Evolutionary conservation across 2,797 vertebrate species (phyloP), one percentile per base, ranked within the genome.

Genomic region (Rhynchonycteris naso): DNA sequence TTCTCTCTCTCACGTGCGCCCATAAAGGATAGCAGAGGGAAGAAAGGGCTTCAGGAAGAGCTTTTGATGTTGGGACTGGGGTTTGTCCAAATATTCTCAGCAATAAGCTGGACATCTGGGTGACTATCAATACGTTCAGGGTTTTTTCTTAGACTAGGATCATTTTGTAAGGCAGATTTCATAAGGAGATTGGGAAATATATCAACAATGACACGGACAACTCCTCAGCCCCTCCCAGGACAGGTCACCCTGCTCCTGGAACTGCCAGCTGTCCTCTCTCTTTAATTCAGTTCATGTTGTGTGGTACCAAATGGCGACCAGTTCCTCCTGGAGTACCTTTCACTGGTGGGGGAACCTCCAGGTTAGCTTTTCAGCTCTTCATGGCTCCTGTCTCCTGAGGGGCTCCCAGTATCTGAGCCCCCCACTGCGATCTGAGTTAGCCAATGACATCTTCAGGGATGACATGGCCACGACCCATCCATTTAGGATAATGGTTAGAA

Each of bases 211-310:
- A 50, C 21, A 43, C 35, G 75, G 61, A 5, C 33, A 38, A 21
- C 35, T 28, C 52, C 30, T 2, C 3, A 0, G 10, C 21, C 30
- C n/a, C 47, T 61, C 28, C 28, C 2, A 0, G 66, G 7, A 69
- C 38, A 21, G 58, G 80, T 58, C 1, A 0, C 52, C 28, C 58
- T 4, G 14, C 38, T 43, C 71, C 1, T 0, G 0, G 74, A 43
- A 11, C 5, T 4, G n/a, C n/a, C 15, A 52, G n/a, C 85, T 35
- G 26, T 28, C 63, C 33, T 79, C 58, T 18, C 26, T 14, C 83
- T 30, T 71, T 35, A 13, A 58, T 50, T 50, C 50, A 2, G 7
- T 38, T 22, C 69, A 22, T 59, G 74, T 1, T 2, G 0, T 13
- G 11, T 24, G 47, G 54, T 14, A 19, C 65, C 78, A 38, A 7